A percentile compares a stretch with the other conserved stretches of the same genome.
Conservation (phyloP, 2,113 vertebrate genomes). For the Notothenia rossii region DNA sequence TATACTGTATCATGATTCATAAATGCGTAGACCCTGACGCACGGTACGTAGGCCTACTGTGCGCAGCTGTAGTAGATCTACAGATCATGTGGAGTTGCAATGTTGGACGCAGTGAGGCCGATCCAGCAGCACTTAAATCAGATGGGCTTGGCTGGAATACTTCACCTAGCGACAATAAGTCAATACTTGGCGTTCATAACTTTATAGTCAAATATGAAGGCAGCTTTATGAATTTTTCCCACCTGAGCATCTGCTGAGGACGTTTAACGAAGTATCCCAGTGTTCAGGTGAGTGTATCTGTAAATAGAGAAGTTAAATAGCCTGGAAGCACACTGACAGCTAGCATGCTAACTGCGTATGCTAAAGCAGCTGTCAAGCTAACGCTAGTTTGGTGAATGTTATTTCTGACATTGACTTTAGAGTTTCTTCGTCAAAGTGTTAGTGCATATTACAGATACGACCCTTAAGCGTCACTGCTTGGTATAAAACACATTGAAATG, state of each 20-base stretch:
- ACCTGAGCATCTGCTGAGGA: conserved; percentile 14
- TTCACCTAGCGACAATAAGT: neutral
- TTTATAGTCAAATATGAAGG: conserved; percentile 34
- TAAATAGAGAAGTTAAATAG: neutral
- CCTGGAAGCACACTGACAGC: neutral
- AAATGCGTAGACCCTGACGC: neutral
- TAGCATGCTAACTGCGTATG: conserved; percentile 32
- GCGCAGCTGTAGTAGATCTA: conserved; percentile 12
- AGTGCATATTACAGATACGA: neutral
- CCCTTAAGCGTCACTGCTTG: fast-evolving
- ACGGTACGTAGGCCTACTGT: neutral
- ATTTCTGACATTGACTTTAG: neutral
- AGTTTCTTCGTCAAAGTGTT: too few relatives aligned
- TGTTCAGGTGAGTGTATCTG: conserved; percentile 39
- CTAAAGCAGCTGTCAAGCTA: conserved; percentile 24
- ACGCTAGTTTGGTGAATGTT: neutral
- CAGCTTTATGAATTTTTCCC: neutral
- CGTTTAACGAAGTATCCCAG: neutral
- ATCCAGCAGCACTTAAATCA: conserved; percentile 2
- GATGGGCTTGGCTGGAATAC: conserved; percentile 6
- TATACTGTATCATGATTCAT: neutral
- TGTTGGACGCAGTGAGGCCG: fast-evolving
- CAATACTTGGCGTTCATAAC: neutral
- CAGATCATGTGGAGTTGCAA: fast-evolving
- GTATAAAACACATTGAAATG: neutral